Conservation (phyloP, 1,140 invertebrate species). For the Hylyphantes graminicola region DNA sequence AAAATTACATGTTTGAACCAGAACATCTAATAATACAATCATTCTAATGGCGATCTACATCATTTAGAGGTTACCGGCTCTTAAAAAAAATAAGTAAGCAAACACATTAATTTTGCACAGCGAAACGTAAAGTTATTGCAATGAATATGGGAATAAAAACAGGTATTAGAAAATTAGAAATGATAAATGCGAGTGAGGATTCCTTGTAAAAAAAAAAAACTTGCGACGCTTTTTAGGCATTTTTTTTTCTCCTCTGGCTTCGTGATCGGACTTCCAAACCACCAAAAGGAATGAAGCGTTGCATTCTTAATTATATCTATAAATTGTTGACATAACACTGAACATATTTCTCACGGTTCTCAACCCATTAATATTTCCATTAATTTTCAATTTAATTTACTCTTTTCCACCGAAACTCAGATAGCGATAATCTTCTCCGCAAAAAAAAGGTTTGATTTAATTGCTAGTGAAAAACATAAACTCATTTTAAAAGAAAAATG, state of each 20-base stretch:
- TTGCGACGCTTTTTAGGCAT: not conserved
- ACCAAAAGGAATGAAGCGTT: not conserved
- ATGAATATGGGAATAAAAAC: too few relatives aligned
- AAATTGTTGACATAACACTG: conserved; percentile 33
- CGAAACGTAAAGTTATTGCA: too few relatives aligned
- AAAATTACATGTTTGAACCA: too few relatives aligned
- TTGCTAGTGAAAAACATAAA: too few relatives aligned
- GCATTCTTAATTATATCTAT: conserved; percentile 28
- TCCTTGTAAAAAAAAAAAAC: not conserved
- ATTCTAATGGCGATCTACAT: too few relatives aligned
- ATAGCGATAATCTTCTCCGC: conserved; percentile 6
- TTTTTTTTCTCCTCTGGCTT: conserved; percentile 4
- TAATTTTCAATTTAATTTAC: conserved; percentile 20
- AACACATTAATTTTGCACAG: too few relatives aligned
- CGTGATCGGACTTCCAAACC: conserved; percentile 10
- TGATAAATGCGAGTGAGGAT: not conserved
- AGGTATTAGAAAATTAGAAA: conserved; percentile 6
- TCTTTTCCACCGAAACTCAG: conserved; percentile 20
- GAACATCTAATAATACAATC: too few relatives aligned
- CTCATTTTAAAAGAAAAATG: too few relatives aligned
- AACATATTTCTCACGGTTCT: conserved; percentile 22
- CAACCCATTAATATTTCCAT: conserved; percentile 9
- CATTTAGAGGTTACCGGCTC: too few relatives aligned
- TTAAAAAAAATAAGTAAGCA: too few relatives aligned
- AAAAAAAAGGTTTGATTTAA: not conserved